A percentile compares a stretch with the other conserved stretches of the same genome.
phyloP scores from a whole-genome alignment of 2,888 invertebrate genomes.

The Horisme vitalbata region DNA sequence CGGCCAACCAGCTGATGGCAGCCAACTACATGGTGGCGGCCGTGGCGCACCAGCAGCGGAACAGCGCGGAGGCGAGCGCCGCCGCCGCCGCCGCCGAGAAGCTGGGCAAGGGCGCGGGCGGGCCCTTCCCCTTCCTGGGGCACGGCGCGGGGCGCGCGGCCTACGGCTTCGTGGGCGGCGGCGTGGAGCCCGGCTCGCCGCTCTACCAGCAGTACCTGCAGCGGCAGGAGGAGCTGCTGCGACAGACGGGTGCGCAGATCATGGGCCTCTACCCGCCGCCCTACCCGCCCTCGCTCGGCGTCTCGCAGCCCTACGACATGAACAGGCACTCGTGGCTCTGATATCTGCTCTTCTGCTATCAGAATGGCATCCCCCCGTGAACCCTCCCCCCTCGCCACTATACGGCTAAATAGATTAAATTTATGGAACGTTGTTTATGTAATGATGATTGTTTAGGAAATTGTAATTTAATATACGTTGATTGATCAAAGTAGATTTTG shows the following conservation, averaged over 20 bases:
- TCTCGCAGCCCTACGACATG: slow-evolving; percentile 88
- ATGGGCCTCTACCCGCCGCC: slow-evolving; percentile 86
- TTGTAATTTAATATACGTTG: slow-evolving; percentile 71
- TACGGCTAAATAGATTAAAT: slow-evolving; percentile 16
- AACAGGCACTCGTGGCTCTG: slow-evolving; percentile 88
- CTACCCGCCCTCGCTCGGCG: slow-evolving; percentile 84
- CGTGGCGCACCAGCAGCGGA: slow-evolving; percentile 72
- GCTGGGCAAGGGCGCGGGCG: slow-evolving; percentile 58
- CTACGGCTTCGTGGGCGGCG: slow-evolving; percentile 85
- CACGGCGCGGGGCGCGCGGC: slow-evolving; percentile 83
- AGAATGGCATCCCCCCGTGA: slow-evolving; percentile 24
- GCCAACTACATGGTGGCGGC: slow-evolving; percentile 78
- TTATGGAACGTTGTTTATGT: slow-evolving; percentile 53
- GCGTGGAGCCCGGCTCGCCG: slow-evolving; percentile 84
- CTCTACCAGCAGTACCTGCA: slow-evolving; percentile 89
- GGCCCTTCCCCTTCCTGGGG: slow-evolving; percentile 84
- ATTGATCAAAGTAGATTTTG: slow-evolving; percentile 54
- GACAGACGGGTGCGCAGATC: slow-evolving; percentile 84
- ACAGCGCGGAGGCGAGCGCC: slow-evolving; percentile 49
- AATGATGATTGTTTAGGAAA: slow-evolving; percentile 60
- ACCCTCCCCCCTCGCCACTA: slow-evolving; percentile 7
- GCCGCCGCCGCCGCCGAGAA: slow-evolving; percentile 51
- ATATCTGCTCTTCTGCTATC: slow-evolving; percentile 30
- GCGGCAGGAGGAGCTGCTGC: slow-evolving; percentile 82
- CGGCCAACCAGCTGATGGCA: slow-evolving; percentile 83